Base-by-base conservation (phyloP, 1,140 invertebrate genomes). In the Manduca sexta region DNA sequence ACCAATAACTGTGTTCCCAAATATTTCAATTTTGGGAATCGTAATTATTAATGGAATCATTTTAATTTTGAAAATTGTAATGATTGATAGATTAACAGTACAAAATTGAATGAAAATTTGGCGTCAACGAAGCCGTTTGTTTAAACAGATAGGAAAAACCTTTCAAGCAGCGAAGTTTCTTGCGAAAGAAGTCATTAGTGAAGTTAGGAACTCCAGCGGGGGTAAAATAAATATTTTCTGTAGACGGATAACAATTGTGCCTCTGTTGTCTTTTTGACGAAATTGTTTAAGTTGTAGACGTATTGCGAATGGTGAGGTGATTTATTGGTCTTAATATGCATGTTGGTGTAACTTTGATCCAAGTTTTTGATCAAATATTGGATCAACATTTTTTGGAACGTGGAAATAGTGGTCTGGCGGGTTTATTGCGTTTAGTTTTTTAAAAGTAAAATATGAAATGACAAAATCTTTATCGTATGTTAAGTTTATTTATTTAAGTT, bases 151-250 rank as follows among this genome's bases (percentile, higher is more conserved):
- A 75, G 71, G 57, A 59, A 69, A 63, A 62, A 60, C 56, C 57
- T 64, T 64, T 60, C 49, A 60, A 75, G 74, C 59, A 59, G 51
- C 59, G 63, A 78, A 72, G 64, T 74, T 70, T 54, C 49, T 48
- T 65, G 56, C 65, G 65, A 77, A 77, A 75, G 74, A 76, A 78
- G 74, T 74, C 72, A 76, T 78, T 81, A 79, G 69, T 54, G 47
- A 69, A 77, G 61, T 76, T 78, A 59, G 53, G 56, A 69, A 75
- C 60, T 70, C 77, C 56, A 59, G 62, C 54, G 60, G 49, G 43
- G 52, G 74, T 69, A 61, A 65, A 70, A 74, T 64, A 77, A 81
- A 77, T 75, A 77, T 77, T 75, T 75, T 49, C 65, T 53, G 59
- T 63, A 59, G 56, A 43, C 51, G 49, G 59, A 70, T 64, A 74